phyloP scores from a whole-genome alignment of 2,113 vertebrate genomes.

The Cyprinodon tularosa region DNA sequence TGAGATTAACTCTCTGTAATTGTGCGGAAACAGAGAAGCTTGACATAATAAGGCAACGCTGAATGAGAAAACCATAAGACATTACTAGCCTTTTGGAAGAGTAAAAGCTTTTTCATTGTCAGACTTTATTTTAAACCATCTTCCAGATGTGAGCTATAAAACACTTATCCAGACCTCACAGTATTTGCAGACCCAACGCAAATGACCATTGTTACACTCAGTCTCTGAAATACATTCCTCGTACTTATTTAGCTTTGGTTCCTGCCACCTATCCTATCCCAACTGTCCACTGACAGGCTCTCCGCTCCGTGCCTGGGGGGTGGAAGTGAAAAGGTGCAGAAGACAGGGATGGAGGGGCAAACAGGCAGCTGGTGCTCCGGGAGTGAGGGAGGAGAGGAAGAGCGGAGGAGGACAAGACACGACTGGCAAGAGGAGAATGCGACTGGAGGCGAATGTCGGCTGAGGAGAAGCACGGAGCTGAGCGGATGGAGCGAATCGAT shows the following conservation, averaged over 20 bases:
- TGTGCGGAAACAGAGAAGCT: not conserved
- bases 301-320: conserved; percentile 19
- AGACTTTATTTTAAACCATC: not conserved
- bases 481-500: conserved; percentile 74
- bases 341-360: not conserved
- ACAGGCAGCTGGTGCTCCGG: conserved; percentile 75
- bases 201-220: conserved; percentile 22
- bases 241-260: conserved; percentile 2
- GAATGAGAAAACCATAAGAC: conserved; percentile 14
- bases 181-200: conserved; percentile 6
- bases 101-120: conserved; percentile 6
- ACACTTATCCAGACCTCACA: conserved; percentile 7
- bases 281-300: conserved; percentile 70
- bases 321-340: conserved; percentile 27
- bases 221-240: conserved; percentile 44
- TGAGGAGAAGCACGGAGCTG: conserved; percentile 74
- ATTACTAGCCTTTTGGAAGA: conserved; percentile 2
- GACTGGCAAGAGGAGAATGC: conserved; percentile 16
- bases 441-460: conserved; percentile 1
- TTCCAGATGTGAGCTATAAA: conserved; percentile 15
- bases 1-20: not conserved
- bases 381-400: conserved; percentile 69
- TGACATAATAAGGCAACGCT: conserved; percentile 36
- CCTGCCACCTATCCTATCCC: conserved; percentile 58
- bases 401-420: not conserved